Evolutionary conservation across 2,888 invertebrate genomes (phyloP), one percentile per base, ranked within the genome.

Genomic region (Noctua janthe): DNA sequence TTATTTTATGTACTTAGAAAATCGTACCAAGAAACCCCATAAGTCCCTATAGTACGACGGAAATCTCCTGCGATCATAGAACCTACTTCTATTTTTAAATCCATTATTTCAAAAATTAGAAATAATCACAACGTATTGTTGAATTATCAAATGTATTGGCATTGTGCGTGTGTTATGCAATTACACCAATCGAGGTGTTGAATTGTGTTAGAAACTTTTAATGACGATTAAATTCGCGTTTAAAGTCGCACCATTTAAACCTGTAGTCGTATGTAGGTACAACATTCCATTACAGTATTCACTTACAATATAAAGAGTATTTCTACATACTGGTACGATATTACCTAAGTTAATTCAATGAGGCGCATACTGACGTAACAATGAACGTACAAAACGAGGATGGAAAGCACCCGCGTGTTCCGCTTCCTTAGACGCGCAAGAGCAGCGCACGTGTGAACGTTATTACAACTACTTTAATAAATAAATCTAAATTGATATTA

Each of bases 341-440:
- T 85, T 85, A 85, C 84, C 80, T 87, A 85, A 85, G 73, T 71
- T 54, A 84, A 84, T 81, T 84, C 75, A 87, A 81, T 87, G 85
- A 86, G 15, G 75, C 85, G 71, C 64, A 51, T 69, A 73, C 15
- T 76, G 86, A 85, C 74, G 86, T 86, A 83, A 88, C 87, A 78
- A 77, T 69, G 71, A 73, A 70, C 51, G 64, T 70, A 80, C 54
- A 74, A 39, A 85, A 76, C 49, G 73, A 77, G 84, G 86, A 87
- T 86, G 74, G 83, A 79, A 88, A 76, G 39, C 70, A 76, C 69
- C 23, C 67, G 74, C 74, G 62, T 87, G 91, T 95, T 95, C 95
- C 95, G 95, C 95, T 94, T 95, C 95, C 95, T 92, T 92, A 89
- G 92, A 91, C 87, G 92, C 92, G 92, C 91, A 90, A 90, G 85